Evolutionary conservation across 2,888 invertebrate genomes (phyloP).

Genomic region (Idaea biselata): DNA sequence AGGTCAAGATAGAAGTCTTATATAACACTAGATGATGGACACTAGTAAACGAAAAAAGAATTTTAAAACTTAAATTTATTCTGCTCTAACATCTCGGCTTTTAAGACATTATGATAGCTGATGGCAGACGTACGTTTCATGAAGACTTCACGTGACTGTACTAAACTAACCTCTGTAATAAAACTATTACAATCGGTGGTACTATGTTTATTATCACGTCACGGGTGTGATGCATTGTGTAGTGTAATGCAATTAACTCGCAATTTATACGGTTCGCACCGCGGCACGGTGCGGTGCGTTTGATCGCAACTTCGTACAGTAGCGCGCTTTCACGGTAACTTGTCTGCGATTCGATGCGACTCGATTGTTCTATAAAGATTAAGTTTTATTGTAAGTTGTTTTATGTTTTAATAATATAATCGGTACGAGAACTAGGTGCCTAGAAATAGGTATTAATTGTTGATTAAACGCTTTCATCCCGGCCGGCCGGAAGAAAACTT

Average conservation of each 20-base stretch:
- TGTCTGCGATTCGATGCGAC: conserved; percentile 35
- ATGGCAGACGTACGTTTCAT: too few species aligned
- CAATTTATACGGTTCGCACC: conserved; percentile 32
- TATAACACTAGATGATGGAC: too few species aligned
- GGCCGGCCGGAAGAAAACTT: too few species aligned
- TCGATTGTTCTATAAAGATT: conserved; percentile 44
- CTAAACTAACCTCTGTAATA: too few species aligned
- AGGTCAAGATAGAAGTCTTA: too few species aligned
- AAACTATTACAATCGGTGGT: background rate
- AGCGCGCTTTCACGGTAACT: conserved; percentile 43
- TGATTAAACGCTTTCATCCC: too few species aligned
- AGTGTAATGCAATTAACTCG: conserved; percentile 33
- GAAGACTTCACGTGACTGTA: too few species aligned
- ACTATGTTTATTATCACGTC: conserved; percentile 22
- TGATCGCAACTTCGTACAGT: conserved; percentile 39
- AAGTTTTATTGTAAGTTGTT: conserved; percentile 23
- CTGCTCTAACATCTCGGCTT: too few species aligned
- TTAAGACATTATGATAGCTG: too few species aligned
- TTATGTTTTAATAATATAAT: conserved; percentile 16
- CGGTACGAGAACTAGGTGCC: background rate
- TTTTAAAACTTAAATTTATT: too few species aligned
- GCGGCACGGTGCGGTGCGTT: conserved; percentile 43
- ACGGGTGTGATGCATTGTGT: conserved; percentile 16
- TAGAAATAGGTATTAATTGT: too few species aligned
- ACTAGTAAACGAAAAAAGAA: too few species aligned